A percentile compares a stretch with the other conserved stretches of the same genome.
These are phyloP conservation scores for Crocodylus rhombifer DNA, from an alignment of 2,797 vertebrate species.

Conservation along the genomic window DNA sequence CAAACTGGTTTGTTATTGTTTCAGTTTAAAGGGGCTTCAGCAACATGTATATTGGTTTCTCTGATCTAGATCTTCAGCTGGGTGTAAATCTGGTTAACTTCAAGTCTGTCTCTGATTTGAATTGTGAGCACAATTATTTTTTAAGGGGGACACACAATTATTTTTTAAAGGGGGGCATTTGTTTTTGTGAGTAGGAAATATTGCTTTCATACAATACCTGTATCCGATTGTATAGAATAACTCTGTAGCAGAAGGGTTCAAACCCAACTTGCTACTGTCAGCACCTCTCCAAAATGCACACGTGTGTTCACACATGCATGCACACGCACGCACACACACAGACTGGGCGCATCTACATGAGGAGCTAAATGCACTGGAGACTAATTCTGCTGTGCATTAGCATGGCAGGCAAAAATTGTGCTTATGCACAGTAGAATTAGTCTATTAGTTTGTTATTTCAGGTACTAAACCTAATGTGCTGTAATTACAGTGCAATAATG, in stretches of 20 bases:
- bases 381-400: too few relatives aligned
- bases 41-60: slow-evolving; percentile 1
- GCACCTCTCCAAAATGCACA: not conserved
- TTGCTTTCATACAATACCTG: slow-evolving; percentile 19
- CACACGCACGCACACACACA: too few relatives aligned
- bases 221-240: slow-evolving; percentile 1
- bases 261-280: not conserved
- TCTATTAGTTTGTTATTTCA: too few relatives aligned
- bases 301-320: not conserved
- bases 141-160: not conserved
- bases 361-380: too few relatives aligned
- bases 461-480: too few relatives aligned
- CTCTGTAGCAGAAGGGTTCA: slow-evolving; percentile 29
- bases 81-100: not conserved
- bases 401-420: too few relatives aligned
- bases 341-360: too few relatives aligned
- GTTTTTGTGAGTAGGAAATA: not conserved
- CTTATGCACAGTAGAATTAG: too few relatives aligned
- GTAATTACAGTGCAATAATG: too few relatives aligned
- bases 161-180: not conserved
- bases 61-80: not conserved
- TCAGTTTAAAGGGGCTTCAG: not conserved
- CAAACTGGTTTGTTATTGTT: not conserved
- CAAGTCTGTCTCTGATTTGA: not conserved
- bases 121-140: not conserved